Percentiles rank a stretch among this genome's conserved stretches.
These are phyloP conservation scores for Daubentonia madagascariensis DNA, from an alignment of 2,113 vertebrate genomes.

Conservation along the genomic window DNA sequence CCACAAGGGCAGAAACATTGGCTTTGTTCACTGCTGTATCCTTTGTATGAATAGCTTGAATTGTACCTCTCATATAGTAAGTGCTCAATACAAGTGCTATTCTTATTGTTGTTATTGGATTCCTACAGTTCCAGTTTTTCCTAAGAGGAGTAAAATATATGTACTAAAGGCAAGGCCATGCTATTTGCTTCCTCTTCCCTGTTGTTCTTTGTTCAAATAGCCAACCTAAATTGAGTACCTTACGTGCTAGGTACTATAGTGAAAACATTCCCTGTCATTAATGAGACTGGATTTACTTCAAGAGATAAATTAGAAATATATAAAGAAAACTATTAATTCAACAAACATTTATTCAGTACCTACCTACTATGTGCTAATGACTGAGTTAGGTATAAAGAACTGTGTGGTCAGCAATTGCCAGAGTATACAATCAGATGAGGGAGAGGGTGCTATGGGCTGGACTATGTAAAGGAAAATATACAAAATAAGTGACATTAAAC, in stretches of 20 bases:
- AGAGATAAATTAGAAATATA: conserved; percentile 6
- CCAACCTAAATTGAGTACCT: not conserved
- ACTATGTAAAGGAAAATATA: not conserved
- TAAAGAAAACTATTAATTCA: not conserved
- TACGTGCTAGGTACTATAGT: not conserved
- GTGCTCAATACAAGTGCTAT: not conserved
- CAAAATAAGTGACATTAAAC: not conserved
- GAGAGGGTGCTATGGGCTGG: not conserved
- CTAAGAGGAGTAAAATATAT: not conserved
- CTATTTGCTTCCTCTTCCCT: not conserved
- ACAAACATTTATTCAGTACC: not conserved
- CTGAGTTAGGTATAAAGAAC: not conserved
- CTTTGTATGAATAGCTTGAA: not conserved
- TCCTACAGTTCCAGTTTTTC: not conserved
- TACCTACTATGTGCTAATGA: not conserved
- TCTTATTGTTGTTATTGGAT: not conserved
- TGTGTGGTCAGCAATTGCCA: not conserved
- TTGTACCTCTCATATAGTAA: not conserved
- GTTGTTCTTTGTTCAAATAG: not conserved
- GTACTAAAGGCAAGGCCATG: not conserved
- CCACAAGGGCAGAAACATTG: not conserved
- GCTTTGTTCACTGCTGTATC: not conserved
- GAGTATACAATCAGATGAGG: not conserved
- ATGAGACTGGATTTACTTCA: not conserved
- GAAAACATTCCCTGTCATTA: not conserved